A percentile compares a stretch with the other conserved stretches of the same genome.
phyloP scores from a whole-genome alignment of 2,797 vertebrate species.

The Pagetopsis macropterus region DNA sequence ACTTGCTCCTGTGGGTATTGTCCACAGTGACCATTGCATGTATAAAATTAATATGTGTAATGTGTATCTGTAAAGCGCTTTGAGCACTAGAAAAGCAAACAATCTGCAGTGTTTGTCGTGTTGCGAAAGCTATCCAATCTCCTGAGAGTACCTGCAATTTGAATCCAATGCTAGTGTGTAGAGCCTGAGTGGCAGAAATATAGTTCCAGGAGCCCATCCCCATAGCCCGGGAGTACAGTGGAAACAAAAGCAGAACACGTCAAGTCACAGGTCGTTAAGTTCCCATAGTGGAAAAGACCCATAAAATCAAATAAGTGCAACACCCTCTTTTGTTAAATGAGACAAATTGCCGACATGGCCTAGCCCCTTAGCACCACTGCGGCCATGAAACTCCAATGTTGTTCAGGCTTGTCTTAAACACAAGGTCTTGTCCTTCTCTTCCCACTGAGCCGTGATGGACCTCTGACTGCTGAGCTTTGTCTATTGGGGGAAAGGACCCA shows the following conservation, averaged over 20 bases:
- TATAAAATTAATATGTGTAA: no score
- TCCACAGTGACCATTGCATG: no score
- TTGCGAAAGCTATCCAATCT: background rate
- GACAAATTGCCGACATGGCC: slow-evolving; percentile 9
- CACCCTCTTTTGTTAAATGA: slow-evolving; percentile 21
- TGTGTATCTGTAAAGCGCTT: no score
- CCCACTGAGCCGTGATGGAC: slow-evolving; percentile 28
- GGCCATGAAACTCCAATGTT: slow-evolving; percentile 19
- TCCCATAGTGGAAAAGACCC: background rate
- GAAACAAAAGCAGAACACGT: background rate
- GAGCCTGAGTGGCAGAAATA: background rate
- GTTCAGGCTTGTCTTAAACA: slow-evolving; percentile 24
- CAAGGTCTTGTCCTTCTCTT: slow-evolving; percentile 12
- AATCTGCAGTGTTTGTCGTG: background rate
- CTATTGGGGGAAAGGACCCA: slow-evolving; percentile 11
- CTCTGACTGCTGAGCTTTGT: slow-evolving; percentile 33
- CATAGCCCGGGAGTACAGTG: background rate
- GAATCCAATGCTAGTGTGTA: background rate
- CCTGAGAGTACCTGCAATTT: background rate
- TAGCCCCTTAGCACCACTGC: background rate
- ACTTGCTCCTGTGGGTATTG: no score
- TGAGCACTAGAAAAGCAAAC: no score
- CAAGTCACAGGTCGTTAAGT: background rate
- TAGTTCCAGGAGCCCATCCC: slow-evolving; percentile 2
- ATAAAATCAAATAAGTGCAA: slow-evolving; percentile 14